These are phyloP conservation scores for Onychomys leucogaster DNA, from an alignment of 2,797 vertebrate species.

Conservation along the genomic window DNA sequence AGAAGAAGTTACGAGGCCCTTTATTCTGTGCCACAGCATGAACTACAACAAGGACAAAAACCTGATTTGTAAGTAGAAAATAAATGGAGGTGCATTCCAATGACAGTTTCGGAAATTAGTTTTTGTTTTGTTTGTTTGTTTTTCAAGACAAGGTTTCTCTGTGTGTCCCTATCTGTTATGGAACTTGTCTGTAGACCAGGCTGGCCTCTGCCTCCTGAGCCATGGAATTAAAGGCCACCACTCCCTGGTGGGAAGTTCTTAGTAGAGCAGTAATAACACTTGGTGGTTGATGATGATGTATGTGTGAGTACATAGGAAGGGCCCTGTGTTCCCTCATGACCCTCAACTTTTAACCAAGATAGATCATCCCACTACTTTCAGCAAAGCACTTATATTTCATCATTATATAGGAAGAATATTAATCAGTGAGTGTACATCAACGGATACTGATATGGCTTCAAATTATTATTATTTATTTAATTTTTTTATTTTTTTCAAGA, in stretches of 20 bases:
- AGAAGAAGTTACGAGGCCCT: conserved; percentile 87
- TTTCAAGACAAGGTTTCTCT: no score
- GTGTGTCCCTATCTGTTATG: neutral
- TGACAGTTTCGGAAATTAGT: neutral
- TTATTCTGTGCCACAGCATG: conserved; percentile 84
- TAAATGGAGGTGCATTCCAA: neutral
- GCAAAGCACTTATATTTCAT: neutral
- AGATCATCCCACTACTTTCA: neutral
- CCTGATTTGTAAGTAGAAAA: conserved; percentile 90
- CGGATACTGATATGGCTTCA: neutral
- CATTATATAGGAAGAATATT: neutral
- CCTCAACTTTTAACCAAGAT: neutral
- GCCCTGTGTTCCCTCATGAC: neutral
- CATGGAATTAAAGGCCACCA: neutral
- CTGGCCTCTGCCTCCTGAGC: neutral
- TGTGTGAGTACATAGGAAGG: neutral
- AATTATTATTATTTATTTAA: no score
- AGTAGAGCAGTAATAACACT: neutral
- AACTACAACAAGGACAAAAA: conserved; percentile 84
- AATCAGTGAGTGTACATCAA: neutral
- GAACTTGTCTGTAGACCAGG: neutral
- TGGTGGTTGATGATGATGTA: neutral
- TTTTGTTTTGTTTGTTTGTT: no score
- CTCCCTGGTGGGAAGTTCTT: neutral
- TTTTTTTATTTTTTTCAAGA: no score